Conservation (phyloP, 2,113 vertebrate genomes). For the Apus apus region DNA sequence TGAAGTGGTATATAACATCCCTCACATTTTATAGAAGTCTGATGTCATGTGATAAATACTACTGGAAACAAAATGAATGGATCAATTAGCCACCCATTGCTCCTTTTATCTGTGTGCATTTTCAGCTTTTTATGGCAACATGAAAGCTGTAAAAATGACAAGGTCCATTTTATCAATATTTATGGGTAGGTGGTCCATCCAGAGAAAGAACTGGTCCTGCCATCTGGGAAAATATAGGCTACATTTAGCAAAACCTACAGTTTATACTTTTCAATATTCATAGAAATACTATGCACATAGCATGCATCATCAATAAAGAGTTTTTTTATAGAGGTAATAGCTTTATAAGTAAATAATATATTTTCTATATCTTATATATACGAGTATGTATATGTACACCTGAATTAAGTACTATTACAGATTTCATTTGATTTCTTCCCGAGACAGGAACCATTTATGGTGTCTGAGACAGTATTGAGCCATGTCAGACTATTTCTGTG, state of each 20-base stretch:
- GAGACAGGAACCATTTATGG: not conserved
- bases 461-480: not conserved
- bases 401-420: not conserved
- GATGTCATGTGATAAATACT: slow-evolving; percentile 16
- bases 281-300: not conserved
- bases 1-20: not conserved
- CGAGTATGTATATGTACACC: not conserved
- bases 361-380: not conserved
- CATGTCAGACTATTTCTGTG: not conserved
- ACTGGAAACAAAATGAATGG: not conserved
- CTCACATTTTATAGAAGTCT: slow-evolving; percentile 6
- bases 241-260: not conserved
- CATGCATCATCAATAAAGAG: not conserved
- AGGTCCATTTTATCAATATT: slow-evolving; percentile 15
- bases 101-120: not conserved
- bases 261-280: not conserved
- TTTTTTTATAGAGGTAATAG: not conserved
- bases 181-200: not conserved
- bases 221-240: not conserved
- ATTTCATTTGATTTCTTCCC: not conserved
- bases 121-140: not conserved
- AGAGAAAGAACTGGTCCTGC: not conserved
- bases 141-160: slow-evolving; percentile 39
- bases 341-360: not conserved
- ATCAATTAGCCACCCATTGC: slow-evolving; percentile 16